Base-by-base conservation (phyloP, 2,888 invertebrate genomes). In the Cheilosia scutellata region DNA sequence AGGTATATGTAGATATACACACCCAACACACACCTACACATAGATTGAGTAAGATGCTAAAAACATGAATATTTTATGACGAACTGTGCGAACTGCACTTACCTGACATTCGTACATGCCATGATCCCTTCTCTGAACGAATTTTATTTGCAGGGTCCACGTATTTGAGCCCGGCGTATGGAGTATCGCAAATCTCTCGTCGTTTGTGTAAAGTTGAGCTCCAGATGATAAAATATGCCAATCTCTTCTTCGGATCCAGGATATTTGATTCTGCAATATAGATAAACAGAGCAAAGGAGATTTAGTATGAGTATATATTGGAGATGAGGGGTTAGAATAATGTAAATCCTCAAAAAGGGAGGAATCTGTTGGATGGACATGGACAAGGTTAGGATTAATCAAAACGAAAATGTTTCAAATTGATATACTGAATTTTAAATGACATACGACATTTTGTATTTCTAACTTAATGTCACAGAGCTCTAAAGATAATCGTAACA, bases 91-190 rank as follows among this genome's bases (percentile, higher is more conserved):
- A 20, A 57, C 51, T 82, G 84, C 72, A 90, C 91, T 92, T 93
- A 98, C 97, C 96, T 98, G 97, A 93, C 97, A 97, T 92, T 97
- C 97, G 93, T 98, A 98, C 87, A 97, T 97, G 89, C 98, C 98
- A 91, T 97, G 97, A 94, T 98, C 98, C 90, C 97, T 94, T 91
- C 96, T 96, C 93, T 98, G 97, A 88, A 98, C 97, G 93, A 97
- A 98, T 93, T 98, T 98, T 93, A 98, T 97, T 93, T 98, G 97
- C 89, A 98, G 94, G 66, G 97, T 97, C 98, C 98, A 98, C 93
- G 97, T 97, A 92, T 98, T 97, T 40, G 97, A 96, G 70, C 97
- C 96, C 91, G 98, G 97, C 88, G 95, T 94, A 93, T 98, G 98
- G 87, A 97, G 94, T 88, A 96, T 95, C 93, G 94, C 94, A 92